Percentiles rank a stretch among this genome's conserved stretches.
Evolutionary conservation across 1,140 invertebrate species (phyloP).

Genomic region (Bicyclus anynana): DNA sequence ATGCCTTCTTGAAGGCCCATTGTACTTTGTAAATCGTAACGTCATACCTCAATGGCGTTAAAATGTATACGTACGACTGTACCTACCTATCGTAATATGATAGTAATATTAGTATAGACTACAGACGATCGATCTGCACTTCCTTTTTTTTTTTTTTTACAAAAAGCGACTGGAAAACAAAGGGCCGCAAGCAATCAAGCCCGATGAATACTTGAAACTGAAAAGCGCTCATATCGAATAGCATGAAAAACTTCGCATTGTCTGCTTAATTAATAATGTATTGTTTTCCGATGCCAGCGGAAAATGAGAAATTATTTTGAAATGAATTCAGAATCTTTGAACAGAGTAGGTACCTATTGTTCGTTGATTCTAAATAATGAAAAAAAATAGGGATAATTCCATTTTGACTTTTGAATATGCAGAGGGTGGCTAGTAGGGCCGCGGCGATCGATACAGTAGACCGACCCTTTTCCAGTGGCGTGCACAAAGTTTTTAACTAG

Average conservation of each 20-base stretch:
- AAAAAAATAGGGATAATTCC: background rate
- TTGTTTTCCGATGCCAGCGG: background rate
- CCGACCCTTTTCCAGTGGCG: too few relatives aligned
- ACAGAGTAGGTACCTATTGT: background rate
- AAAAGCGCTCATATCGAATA: background rate
- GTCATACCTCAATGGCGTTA: too few relatives aligned
- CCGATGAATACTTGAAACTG: background rate
- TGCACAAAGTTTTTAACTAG: too few relatives aligned
- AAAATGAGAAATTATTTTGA: background rate
- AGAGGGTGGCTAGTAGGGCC: background rate
- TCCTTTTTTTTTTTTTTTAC: too few relatives aligned
- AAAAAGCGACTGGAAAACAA: background rate
- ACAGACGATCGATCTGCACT: too few relatives aligned
- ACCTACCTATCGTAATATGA: too few relatives aligned
- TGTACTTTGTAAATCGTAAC: too few relatives aligned
- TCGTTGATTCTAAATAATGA: background rate
- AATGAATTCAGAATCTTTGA: background rate
- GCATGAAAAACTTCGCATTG: background rate
- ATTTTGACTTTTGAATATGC: background rate
- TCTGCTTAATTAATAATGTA: background rate
- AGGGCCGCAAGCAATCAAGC: background rate
- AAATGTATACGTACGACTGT: too few relatives aligned
- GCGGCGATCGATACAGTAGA: background rate
- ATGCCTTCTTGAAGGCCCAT: too few relatives aligned
- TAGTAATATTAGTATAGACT: too few relatives aligned